Base-by-base conservation (phyloP, 1,140 invertebrate genomes). In the Listronotus oregonensis region DNA sequence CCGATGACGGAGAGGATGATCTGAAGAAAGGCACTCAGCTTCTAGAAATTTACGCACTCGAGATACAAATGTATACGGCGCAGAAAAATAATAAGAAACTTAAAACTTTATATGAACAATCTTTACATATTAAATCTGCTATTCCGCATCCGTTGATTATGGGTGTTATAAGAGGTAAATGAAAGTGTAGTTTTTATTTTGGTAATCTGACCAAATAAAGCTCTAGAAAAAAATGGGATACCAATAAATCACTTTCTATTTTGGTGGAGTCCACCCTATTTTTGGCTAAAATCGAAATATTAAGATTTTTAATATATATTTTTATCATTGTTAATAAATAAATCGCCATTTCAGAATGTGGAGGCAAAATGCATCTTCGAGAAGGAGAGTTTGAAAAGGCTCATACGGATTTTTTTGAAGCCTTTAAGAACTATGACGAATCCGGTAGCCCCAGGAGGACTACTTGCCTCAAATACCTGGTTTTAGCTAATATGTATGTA, bases 21-120 rank as follows among this genome's bases (percentile, higher is more conserved):
- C 82, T 99, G 50, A 98, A 99, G 79, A 99, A 99, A 81, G 96
- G 97, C 44, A 99, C 97, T 2, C 97, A 99, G 76, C 81, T 99
- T 8, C 81, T 99, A 44, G 97, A 99, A 82, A 99, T 99, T 56
- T 99, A 99, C 82, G 98, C 98, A 0, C 80, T 99, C 69, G 97
- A 99, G 86, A 99, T 99, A 76, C 97, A 99, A 85, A 99, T 99
- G 97, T 98, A 99, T 78, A 99, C 97, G 1, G 95, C 95, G 58
- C 97, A 99, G 82, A 99, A 99, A 78, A 99, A 99, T 79, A 99
- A 99, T 78, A 99, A 99, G 79, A 99, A 99, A 80, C 80, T 99
- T 7, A 99, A 99, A 83, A 92, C 93, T 5, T 82, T 99, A 0
- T 99, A 99, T 79, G 97, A 99, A 79, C 95, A 99, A 80, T 98